Conservation (phyloP, 2,113 vertebrate species). For the Cynocephalus volans region DNA sequence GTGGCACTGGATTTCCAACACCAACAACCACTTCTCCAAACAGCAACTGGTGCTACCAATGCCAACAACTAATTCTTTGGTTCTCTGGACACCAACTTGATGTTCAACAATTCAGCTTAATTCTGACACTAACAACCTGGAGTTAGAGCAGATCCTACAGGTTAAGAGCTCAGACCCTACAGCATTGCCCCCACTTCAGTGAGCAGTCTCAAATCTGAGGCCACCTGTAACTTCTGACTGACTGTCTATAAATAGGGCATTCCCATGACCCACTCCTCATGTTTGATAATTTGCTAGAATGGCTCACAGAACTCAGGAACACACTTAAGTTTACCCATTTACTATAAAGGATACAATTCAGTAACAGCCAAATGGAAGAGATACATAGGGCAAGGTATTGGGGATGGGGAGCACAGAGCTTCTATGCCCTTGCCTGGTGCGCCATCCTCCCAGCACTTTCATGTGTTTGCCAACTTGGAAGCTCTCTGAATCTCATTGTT, state of each 20-base stretch:
- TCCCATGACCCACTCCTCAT: background rate
- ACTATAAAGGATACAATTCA: constrained; percentile 16
- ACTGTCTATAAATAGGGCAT: background rate
- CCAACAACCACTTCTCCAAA: background rate
- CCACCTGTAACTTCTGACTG: background rate
- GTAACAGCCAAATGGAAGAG: background rate
- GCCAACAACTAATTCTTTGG: background rate
- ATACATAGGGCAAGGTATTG: background rate
- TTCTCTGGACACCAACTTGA: background rate
- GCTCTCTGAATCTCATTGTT: background rate
- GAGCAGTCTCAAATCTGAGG: background rate
- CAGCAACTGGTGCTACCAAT: background rate
- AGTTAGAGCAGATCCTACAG: background rate
- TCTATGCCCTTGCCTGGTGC: background rate
- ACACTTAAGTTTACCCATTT: background rate
- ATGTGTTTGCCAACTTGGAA: background rate
- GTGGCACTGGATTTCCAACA: background rate
- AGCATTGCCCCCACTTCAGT: background rate
- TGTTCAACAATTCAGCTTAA: background rate
- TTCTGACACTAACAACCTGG: background rate
- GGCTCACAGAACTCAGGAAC: background rate
- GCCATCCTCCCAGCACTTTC: background rate
- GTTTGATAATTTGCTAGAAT: constrained; percentile 1
- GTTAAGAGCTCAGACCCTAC: background rate
- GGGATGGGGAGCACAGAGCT: no score